These are phyloP conservation scores for Clitarchus hookeri DNA, from an alignment of 2,888 invertebrate genomes.

Conservation along the genomic window DNA sequence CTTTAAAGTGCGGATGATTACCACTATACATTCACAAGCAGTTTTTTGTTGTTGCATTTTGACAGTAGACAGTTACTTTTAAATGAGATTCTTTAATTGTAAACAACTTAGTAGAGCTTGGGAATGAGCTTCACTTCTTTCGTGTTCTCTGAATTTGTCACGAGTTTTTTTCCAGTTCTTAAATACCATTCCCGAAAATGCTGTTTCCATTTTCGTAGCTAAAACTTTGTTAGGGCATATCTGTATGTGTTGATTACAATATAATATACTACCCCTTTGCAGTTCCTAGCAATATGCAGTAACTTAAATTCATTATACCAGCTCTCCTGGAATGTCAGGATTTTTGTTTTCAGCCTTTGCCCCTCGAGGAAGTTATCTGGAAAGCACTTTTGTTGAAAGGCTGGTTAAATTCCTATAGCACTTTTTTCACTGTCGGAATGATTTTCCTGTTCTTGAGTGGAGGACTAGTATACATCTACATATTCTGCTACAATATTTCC, in stretches of 20 bases:
- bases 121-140: neutral
- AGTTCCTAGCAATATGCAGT: neutral
- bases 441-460: too few species aligned
- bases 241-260: neutral
- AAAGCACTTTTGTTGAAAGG: neutral
- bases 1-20: neutral
- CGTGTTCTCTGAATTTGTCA: conserved; percentile 1
- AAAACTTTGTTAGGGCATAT: neutral
- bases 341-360: neutral
- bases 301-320: neutral
- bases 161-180: neutral
- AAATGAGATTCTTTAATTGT: neutral
- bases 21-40: neutral
- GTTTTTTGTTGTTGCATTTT: neutral
- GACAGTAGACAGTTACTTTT: neutral
- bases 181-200: neutral
- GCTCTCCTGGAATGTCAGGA: neutral
- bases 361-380: neutral
- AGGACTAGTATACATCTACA: too few species aligned
- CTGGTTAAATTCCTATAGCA: too few species aligned
- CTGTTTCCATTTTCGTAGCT: neutral
- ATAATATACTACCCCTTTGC: neutral
- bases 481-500: too few species aligned
- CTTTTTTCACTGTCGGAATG: too few species aligned
- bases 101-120: neutral